A percentile compares a stretch with the other conserved stretches of the same genome.
Evolutionary conservation across 2,888 invertebrate species (phyloP).

Genomic region (Tetragnatha montana): DNA sequence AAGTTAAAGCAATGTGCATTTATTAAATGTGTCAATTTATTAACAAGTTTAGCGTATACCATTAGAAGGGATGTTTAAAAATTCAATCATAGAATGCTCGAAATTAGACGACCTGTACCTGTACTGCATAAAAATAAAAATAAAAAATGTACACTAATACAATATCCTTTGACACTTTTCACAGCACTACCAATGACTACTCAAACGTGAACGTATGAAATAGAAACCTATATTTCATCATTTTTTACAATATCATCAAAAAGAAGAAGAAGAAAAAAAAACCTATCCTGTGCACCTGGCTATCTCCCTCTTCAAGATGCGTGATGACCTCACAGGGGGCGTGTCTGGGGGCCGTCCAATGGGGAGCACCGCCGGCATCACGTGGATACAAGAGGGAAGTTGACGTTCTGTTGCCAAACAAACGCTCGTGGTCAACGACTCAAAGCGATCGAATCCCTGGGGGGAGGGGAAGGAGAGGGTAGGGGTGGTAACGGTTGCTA

Average conservation of each 20-base stretch:
- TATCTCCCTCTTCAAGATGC: background rate
- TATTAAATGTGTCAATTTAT: no score
- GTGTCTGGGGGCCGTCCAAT: conserved; percentile 17
- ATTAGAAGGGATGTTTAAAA: no score
- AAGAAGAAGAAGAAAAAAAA: background rate
- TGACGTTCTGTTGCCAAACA: conserved; percentile 64
- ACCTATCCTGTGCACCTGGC: background rate
- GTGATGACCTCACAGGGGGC: conserved; percentile 51
- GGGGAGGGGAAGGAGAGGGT: background rate
- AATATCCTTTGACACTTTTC: no score
- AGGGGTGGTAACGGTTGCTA: background rate
- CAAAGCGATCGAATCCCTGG: background rate
- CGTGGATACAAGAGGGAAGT: conserved; percentile 43
- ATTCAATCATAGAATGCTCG: no score
- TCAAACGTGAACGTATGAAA: no score
- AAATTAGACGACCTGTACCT: no score
- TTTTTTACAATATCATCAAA: background rate
- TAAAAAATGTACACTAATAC: no score
- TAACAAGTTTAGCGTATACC: no score
- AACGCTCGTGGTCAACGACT: conserved; percentile 15
- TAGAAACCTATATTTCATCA: no score
- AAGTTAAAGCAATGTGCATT: no score
- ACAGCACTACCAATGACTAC: no score
- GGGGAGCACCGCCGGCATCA: conserved; percentile 7
- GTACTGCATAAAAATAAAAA: no score